Evolutionary conservation across 2,888 invertebrate species (phyloP).

Genomic region (Theretra japonica): DNA sequence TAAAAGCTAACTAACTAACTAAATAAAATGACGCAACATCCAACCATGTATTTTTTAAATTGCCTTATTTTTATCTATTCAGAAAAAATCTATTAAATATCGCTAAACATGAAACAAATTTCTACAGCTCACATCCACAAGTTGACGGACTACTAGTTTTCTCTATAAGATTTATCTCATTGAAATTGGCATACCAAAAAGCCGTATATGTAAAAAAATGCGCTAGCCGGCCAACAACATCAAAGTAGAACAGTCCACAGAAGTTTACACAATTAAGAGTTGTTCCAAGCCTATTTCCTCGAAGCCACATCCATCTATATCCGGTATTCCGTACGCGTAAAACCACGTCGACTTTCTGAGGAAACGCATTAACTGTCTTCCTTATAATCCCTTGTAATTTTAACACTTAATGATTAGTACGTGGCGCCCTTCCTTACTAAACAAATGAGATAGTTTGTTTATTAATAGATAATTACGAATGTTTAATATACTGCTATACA

Average conservation of each 20-base stretch:
- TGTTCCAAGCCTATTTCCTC: slow-evolving; percentile 18
- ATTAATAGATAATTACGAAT: neutral
- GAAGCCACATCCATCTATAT: slow-evolving; percentile 19
- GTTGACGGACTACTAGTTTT: too few relatives aligned
- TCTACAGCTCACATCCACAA: too few relatives aligned
- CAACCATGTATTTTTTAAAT: too few relatives aligned
- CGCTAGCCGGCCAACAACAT: too few relatives aligned
- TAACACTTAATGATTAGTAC: slow-evolving; percentile 7
- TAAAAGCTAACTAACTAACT: too few relatives aligned
- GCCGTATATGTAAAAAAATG: neutral
- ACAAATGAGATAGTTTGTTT: neutral
- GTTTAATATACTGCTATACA: neutral
- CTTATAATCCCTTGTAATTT: slow-evolving; percentile 20
- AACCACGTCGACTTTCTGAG: slow-evolving; percentile 10
- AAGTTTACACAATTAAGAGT: slow-evolving; percentile 19
- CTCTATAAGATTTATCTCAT: too few relatives aligned
- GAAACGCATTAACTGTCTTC: slow-evolving; percentile 21
- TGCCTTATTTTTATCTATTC: too few relatives aligned
- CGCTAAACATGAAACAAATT: too few relatives aligned
- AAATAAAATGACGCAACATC: too few relatives aligned
- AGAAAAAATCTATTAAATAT: too few relatives aligned
- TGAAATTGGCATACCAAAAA: too few relatives aligned
- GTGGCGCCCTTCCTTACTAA: neutral
- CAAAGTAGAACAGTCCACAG: neutral
- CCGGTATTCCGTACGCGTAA: slow-evolving; percentile 3